Percentiles rank a stretch among this genome's conserved stretches.
These are phyloP conservation scores for Xerus inauris DNA, from an alignment of 2,113 vertebrate species.

Conservation along the genomic window DNA sequence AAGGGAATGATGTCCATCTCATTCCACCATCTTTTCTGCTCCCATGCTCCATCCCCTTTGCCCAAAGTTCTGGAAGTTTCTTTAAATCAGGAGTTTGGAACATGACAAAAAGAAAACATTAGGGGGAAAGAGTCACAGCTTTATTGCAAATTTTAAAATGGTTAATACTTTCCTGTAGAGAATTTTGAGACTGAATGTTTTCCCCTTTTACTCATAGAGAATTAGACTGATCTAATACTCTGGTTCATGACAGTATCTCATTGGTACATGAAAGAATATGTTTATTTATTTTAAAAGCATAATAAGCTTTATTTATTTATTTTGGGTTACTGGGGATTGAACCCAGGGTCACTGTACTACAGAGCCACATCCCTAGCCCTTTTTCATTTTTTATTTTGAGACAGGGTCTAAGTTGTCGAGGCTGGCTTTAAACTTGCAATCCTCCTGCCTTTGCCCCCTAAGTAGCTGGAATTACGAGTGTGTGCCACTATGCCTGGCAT, in stretches of 20 bases:
- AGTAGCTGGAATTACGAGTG: not conserved
- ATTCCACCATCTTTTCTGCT: no score
- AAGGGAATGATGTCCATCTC: no score
- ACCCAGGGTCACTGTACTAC: not conserved
- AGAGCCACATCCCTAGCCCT: no score
- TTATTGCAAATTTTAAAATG: not conserved
- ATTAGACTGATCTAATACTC: not conserved
- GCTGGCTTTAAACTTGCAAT: not conserved
- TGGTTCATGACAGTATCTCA: not conserved
- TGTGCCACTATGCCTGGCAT: not conserved
- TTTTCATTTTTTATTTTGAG: not conserved
- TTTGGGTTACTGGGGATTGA: not conserved
- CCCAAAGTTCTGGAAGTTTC: no score
- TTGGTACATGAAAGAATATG: not conserved
- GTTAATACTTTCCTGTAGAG: not conserved
- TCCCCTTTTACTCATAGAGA: not conserved
- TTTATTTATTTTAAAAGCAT: not conserved
- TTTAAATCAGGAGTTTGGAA: not conserved
- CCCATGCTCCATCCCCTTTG: no score
- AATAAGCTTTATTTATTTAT: not conserved
- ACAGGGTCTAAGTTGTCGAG: not conserved
- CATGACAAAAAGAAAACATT: not conserved
- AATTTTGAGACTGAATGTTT: not conserved
- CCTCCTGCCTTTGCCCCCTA: no score
- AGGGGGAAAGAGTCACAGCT: not conserved